Evolutionary conservation across 1,140 invertebrate genomes (phyloP).

Genomic region (Sweltsa coloradensis): DNA sequence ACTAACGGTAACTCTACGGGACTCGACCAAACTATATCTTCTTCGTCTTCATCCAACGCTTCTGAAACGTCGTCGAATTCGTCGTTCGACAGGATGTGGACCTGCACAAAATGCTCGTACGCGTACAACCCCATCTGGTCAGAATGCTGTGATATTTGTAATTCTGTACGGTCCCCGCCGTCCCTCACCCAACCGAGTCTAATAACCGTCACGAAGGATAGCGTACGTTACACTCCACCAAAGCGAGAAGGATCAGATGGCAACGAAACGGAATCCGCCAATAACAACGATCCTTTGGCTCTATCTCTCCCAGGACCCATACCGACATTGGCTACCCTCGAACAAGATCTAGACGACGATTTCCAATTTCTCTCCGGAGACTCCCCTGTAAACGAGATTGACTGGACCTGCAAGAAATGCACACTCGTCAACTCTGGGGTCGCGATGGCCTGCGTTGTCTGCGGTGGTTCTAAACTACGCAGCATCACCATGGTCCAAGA

Average conservation of each 20-base stretch:
- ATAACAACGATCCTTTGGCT: slow-evolving; percentile 9
- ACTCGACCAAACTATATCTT: neutral
- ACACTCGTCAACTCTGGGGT: slow-evolving; percentile 64
- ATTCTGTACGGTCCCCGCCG: slow-evolving; percentile 45
- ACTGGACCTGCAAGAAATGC: slow-evolving; percentile 80
- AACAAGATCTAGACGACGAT: slow-evolving; percentile 36
- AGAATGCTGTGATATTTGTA: slow-evolving; percentile 67
- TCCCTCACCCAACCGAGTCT: slow-evolving; percentile 51
- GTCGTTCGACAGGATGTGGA: slow-evolving; percentile 59
- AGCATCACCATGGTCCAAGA: slow-evolving; percentile 50
- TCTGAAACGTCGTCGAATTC: slow-evolving; percentile 9
- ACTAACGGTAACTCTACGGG: slow-evolving; percentile 7
- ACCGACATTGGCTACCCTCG: slow-evolving; percentile 29
- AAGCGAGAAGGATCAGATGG: slow-evolving; percentile 23
- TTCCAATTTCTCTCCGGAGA: slow-evolving; percentile 33
- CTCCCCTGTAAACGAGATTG: slow-evolving; percentile 23
- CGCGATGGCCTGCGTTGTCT: slow-evolving; percentile 62
- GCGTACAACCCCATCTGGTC: slow-evolving; percentile 73
- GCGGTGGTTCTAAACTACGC: slow-evolving; percentile 64
- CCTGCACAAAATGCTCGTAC: slow-evolving; percentile 74
- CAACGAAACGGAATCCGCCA: neutral
- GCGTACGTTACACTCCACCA: slow-evolving; percentile 34
- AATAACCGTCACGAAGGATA: slow-evolving; percentile 51
- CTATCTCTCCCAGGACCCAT: slow-evolving; percentile 12
- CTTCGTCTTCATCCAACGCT: slow-evolving; percentile 11